Conservation (phyloP, 2,888 invertebrate species). For the Eupithecia centaureata region DNA sequence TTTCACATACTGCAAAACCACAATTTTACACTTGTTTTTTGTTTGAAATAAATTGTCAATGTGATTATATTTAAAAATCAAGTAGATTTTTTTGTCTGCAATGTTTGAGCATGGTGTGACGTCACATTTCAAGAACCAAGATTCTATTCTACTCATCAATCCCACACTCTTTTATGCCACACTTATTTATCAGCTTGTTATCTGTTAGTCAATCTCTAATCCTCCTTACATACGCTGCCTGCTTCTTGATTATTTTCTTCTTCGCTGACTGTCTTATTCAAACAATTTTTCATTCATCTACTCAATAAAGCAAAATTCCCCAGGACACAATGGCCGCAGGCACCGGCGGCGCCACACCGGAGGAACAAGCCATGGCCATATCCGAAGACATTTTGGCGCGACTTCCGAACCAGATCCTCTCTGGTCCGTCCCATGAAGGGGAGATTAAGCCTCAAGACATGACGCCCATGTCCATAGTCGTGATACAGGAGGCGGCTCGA, state of each 20-base stretch:
- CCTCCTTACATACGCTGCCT: not conserved
- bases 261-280: not conserved
- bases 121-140: too few species aligned
- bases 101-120: too few species aligned
- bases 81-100: too few species aligned
- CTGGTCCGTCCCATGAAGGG: slow-evolving; percentile 85
- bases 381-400: slow-evolving; percentile 90
- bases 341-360: slow-evolving; percentile 87
- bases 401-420: slow-evolving; percentile 88
- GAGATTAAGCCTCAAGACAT: slow-evolving; percentile 90
- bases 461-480: slow-evolving; percentile 97
- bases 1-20: not conserved
- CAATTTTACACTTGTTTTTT: too few species aligned
- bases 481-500: slow-evolving; percentile 93
- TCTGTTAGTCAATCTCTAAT: too few species aligned
- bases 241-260: not conserved
- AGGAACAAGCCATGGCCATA: slow-evolving; percentile 91
- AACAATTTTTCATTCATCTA: not conserved
- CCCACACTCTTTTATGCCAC: too few species aligned
- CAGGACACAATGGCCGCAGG: slow-evolving; percentile 86
- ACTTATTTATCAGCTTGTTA: too few species aligned
- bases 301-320: not conserved
- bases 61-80: too few species aligned
- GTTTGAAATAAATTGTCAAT: too few species aligned
- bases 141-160: too few species aligned